These are phyloP conservation scores for Desmodus rotundus DNA, from an alignment of 2,113 vertebrate species.

Conservation along the genomic window DNA sequence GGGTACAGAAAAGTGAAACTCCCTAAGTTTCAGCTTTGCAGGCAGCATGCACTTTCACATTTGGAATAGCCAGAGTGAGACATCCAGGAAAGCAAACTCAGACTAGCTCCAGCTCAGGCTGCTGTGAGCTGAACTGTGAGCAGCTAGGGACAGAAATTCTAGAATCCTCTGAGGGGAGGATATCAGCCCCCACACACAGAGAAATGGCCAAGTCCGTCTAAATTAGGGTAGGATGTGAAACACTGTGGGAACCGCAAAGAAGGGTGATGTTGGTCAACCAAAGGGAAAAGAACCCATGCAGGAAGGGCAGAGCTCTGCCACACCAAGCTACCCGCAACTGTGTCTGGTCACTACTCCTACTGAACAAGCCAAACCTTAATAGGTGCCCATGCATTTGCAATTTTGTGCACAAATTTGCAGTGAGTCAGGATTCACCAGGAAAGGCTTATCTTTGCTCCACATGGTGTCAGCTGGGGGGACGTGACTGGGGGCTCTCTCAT, in stretches of 20 bases:
- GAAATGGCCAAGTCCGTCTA: background rate
- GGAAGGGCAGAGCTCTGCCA: background rate
- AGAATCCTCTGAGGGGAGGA: background rate
- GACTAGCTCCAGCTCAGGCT: background rate
- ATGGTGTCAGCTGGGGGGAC: background rate
- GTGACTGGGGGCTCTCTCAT: rapidly evolving
- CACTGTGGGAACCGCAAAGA: background rate
- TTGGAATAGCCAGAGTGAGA: background rate
- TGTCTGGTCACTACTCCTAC: background rate
- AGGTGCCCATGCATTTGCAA: background rate
- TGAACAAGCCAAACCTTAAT: background rate
- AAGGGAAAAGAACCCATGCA: background rate
- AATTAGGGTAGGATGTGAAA: background rate
- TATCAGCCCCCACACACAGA: background rate
- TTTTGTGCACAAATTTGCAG: background rate
- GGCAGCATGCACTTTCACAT: background rate
- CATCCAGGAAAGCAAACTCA: background rate
- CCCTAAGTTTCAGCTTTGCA: background rate
- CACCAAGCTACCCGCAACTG: background rate
- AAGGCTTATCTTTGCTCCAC: background rate
- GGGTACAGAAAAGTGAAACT: background rate
- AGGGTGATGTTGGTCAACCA: too few species aligned
- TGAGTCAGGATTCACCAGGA: background rate
- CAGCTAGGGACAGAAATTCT: background rate
- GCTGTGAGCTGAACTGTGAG: background rate